Conservation (phyloP, 1,140 invertebrate genomes). For the Drosophila grimshawi region DNA sequence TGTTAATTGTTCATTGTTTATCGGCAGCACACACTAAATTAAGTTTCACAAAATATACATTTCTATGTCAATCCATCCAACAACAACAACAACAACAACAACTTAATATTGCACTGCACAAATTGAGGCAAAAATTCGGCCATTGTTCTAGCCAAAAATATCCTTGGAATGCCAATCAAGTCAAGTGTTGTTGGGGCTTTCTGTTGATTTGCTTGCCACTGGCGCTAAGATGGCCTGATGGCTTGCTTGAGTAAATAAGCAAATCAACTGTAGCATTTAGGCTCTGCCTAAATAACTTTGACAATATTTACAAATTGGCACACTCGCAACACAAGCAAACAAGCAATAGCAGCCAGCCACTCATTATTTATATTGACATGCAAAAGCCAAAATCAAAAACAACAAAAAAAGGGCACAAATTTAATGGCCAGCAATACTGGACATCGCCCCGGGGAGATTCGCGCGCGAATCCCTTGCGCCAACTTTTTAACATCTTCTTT, state of each 20-base stretch:
- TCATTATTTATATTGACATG: slow-evolving; percentile 72
- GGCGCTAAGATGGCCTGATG: not conserved
- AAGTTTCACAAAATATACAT: not conserved
- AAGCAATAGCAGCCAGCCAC: slow-evolving; percentile 27
- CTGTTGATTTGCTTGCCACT: not conserved
- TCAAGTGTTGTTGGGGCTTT: slow-evolving; percentile 6
- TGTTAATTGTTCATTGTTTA: not conserved
- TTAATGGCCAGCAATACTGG: slow-evolving; percentile 72
- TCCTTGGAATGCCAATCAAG: slow-evolving; percentile 29
- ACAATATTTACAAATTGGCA: slow-evolving; percentile 37
- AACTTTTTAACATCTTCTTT: slow-evolving; percentile 46
- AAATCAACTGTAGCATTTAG: slow-evolving; percentile 21
- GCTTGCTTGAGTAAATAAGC: slow-evolving; percentile 16
- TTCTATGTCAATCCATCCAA: not conserved
- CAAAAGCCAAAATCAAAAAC: slow-evolving; percentile 37
- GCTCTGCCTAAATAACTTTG: slow-evolving; percentile 14
- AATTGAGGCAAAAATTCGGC: slow-evolving; percentile 15
- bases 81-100: slow-evolving; percentile 13
- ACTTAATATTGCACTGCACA: slow-evolving; percentile 1
- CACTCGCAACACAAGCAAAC: slow-evolving; percentile 2
- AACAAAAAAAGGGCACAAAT: slow-evolving; percentile 58
- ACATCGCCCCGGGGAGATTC: slow-evolving; percentile 55
- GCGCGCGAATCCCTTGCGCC: slow-evolving; percentile 20
- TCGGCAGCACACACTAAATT: slow-evolving; percentile 14
- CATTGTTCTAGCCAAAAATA: slow-evolving; percentile 3